These are phyloP conservation scores for Neodon shergylaensis DNA, from an alignment of 2,113 vertebrate species.

Conservation along the genomic window DNA sequence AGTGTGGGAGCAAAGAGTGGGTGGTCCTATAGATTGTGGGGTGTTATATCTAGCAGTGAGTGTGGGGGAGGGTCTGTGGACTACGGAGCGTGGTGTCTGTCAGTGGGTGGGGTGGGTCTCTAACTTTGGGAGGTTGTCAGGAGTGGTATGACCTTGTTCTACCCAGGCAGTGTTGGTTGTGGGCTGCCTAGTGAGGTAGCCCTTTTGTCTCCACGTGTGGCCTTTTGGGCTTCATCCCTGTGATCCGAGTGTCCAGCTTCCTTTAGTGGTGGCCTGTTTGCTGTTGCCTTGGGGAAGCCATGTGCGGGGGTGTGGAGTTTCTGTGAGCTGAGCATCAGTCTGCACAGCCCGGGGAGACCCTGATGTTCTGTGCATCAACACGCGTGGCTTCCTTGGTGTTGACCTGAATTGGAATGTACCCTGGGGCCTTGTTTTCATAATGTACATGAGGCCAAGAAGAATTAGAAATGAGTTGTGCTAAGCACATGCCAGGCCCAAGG, in stretches of 20 bases:
- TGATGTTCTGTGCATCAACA: background rate
- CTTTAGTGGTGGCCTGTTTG: background rate
- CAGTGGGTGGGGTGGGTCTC: background rate
- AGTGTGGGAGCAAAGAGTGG: background rate
- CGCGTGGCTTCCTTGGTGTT: background rate
- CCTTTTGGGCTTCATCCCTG: background rate
- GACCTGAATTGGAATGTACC: slow-evolving; percentile 29
- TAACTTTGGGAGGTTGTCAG: background rate
- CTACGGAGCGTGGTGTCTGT: background rate
- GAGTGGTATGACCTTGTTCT: background rate
- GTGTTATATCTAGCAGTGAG: background rate
- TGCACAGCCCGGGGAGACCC: background rate
- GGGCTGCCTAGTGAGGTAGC: background rate
- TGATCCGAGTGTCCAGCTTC: background rate
- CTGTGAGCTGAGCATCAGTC: background rate
- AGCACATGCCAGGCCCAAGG: background rate
- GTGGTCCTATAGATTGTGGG: background rate
- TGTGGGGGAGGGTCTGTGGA: background rate
- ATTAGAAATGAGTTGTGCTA: slow-evolving; percentile 3
- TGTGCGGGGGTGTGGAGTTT: background rate
- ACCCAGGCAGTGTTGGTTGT: background rate
- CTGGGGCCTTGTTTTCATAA: slow-evolving; percentile 2
- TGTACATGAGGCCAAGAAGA: background rate
- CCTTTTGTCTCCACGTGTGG: background rate
- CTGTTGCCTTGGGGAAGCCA: background rate